Conservation (phyloP, 2,113 vertebrate genomes). For the Oxyura jamaicensis region DNA sequence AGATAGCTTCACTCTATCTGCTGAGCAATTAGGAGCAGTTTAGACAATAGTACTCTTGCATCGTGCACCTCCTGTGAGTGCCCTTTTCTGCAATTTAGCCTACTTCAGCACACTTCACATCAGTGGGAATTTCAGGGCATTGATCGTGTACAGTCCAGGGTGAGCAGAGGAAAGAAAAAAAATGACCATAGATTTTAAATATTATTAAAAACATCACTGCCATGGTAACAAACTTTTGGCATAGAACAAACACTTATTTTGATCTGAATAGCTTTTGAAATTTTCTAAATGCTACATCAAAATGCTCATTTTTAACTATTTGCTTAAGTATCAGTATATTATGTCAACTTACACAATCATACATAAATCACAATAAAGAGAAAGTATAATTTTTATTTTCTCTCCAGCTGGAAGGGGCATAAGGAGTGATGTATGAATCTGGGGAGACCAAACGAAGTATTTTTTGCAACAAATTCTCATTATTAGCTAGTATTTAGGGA, state of each 20-base stretch:
- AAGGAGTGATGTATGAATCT: not conserved
- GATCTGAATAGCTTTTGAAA: slow-evolving; percentile 24
- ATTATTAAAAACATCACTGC: not conserved
- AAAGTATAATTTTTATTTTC: not conserved
- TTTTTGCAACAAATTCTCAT: not conserved
- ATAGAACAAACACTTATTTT: not conserved
- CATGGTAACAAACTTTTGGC: not conserved
- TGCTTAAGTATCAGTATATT: not conserved
- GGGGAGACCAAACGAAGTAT: not conserved
- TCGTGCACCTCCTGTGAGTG: not conserved
- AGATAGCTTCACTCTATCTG: slow-evolving; percentile 58
- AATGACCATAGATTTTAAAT: not conserved
- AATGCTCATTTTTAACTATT: slow-evolving; percentile 19
- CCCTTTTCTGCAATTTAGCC: not conserved
- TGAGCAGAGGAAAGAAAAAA: not conserved
- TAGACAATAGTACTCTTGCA: not conserved
- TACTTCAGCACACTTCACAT: not conserved
- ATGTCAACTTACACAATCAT: not conserved
- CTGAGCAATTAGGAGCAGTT: slow-evolving; percentile 76
- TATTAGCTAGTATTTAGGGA: not conserved
- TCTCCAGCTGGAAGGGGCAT: not conserved
- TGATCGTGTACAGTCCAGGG: not conserved
- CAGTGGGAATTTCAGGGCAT: not conserved
- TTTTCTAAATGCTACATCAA: not conserved
- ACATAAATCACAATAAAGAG: not conserved